phyloP scores from a whole-genome alignment of 1,140 invertebrate genomes.

The Drosophila micromelanica region DNA sequence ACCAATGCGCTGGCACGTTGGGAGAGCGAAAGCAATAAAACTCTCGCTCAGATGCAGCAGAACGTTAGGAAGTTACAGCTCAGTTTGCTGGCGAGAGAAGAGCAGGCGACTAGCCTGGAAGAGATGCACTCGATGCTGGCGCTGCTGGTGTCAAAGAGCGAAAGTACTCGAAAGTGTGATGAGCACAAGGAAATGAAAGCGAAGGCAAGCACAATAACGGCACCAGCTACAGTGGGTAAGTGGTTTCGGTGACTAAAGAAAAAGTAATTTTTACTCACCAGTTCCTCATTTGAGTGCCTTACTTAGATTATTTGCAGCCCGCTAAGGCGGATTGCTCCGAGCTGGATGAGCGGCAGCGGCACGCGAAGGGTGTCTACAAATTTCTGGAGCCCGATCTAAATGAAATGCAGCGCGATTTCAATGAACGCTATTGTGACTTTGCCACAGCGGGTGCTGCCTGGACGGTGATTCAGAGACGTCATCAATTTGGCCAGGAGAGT shows the following conservation, averaged over 20 bases:
- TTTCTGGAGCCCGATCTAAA: slow-evolving; percentile 65
- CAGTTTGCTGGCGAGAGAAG: slow-evolving; percentile 21
- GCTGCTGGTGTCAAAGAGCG: slow-evolving; percentile 15
- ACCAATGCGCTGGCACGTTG: slow-evolving; percentile 21
- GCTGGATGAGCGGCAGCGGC: slow-evolving; percentile 35
- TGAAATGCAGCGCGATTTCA: slow-evolving; percentile 64
- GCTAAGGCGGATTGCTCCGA: slow-evolving; percentile 58
- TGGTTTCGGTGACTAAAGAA: background rate
- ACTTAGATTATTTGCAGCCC: slow-evolving; percentile 34
- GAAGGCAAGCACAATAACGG: background rate
- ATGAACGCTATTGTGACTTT: slow-evolving; percentile 74
- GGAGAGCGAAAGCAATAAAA: slow-evolving; percentile 6
- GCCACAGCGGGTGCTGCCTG: slow-evolving; percentile 67
- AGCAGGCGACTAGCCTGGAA: slow-evolving; percentile 27
- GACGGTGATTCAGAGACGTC: slow-evolving; percentile 84
- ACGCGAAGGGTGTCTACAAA: slow-evolving; percentile 69
- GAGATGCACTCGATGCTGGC: slow-evolving; percentile 10
- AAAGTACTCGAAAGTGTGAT: background rate
- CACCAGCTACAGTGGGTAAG: slow-evolving; percentile 27
- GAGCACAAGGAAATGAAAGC: background rate
- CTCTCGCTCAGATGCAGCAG: background rate
- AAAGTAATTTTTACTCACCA: slow-evolving; percentile 40
- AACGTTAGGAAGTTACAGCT: slow-evolving; percentile 2
- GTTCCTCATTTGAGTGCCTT: background rate
- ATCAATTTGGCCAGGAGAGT: slow-evolving; percentile 69